These are phyloP conservation scores for Ceyx melanurus DNA, from an alignment of 2,113 vertebrate species.

Conservation along the genomic window DNA sequence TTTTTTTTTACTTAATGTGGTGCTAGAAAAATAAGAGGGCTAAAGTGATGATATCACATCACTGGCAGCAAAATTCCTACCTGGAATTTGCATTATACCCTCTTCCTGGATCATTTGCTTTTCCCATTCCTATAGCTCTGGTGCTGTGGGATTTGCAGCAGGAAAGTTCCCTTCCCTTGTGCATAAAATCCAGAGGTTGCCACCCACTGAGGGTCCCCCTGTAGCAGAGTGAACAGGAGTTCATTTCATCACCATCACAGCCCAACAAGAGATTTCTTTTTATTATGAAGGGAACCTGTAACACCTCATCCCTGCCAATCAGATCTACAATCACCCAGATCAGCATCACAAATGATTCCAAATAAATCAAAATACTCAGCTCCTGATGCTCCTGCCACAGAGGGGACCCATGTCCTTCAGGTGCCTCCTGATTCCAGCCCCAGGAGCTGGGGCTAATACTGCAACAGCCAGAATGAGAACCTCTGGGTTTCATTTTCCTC, in stretches of 20 bases:
- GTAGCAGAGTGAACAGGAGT: not conserved
- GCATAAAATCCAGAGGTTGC: not conserved
- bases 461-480: not conserved
- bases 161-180: not conserved
- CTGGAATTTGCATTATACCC: not conserved
- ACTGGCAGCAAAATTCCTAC: not conserved
- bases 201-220: not conserved
- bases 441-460: too few relatives aligned
- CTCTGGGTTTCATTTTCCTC: not conserved
- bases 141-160: not conserved
- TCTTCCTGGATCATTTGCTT: not conserved
- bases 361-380: not conserved
- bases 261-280: not conserved
- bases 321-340: fast-evolving
- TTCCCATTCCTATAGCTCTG: not conserved
- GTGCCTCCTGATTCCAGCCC: not conserved
- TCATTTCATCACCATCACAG: not conserved
- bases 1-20: not conserved
- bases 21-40: not conserved
- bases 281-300: not conserved
- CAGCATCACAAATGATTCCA: not conserved
- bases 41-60: not conserved
- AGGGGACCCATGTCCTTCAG: not conserved
- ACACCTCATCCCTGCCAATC: not conserved
- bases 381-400: not conserved